Evolutionary conservation across 1,140 invertebrate species (phyloP).

Genomic region (Drosophila biarmipes): DNA sequence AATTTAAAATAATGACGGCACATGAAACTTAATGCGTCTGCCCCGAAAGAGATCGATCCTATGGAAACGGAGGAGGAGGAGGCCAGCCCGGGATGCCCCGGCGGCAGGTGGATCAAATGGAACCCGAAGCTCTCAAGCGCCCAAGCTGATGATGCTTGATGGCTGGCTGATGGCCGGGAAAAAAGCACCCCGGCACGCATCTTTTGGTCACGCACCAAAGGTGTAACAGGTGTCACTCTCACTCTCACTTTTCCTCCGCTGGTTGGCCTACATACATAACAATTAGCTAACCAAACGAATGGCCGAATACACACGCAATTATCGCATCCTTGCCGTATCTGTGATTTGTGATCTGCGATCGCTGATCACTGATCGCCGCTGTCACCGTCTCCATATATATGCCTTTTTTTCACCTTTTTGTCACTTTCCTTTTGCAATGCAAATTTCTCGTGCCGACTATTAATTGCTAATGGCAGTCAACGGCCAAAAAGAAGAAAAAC

Average conservation of each 20-base stretch:
- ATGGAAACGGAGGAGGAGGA: not conserved
- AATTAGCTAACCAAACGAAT: constrained; percentile 63
- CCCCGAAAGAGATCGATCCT: constrained; percentile 49
- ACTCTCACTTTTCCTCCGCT: constrained; percentile 55
- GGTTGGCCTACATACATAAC: constrained; percentile 69
- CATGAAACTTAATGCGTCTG: constrained; percentile 78
- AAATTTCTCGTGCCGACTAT: constrained; percentile 80
- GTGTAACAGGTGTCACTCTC: constrained; percentile 63
- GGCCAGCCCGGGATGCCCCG: not conserved
- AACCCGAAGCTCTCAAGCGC: constrained; percentile 1
- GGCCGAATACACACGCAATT: constrained; percentile 40
- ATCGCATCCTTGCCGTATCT: constrained; percentile 60
- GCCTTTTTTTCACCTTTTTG: constrained; percentile 45
- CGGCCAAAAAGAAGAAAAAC: constrained; percentile 46
- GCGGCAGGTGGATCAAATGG: constrained; percentile 35
- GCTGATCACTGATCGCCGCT: constrained; percentile 48
- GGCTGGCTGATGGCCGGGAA: constrained; percentile 36
- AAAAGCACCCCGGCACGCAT: constrained; percentile 42
- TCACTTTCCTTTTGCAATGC: constrained; percentile 80
- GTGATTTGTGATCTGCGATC: constrained; percentile 54
- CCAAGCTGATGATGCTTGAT: constrained; percentile 50
- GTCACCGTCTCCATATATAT: constrained; percentile 7
- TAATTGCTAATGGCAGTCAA: constrained; percentile 77
- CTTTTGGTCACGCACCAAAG: constrained; percentile 18
- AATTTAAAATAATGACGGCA: constrained; percentile 81